Evolutionary conservation across 2,797 vertebrate species (phyloP).

Genomic region (Acridotheres tristis): DNA sequence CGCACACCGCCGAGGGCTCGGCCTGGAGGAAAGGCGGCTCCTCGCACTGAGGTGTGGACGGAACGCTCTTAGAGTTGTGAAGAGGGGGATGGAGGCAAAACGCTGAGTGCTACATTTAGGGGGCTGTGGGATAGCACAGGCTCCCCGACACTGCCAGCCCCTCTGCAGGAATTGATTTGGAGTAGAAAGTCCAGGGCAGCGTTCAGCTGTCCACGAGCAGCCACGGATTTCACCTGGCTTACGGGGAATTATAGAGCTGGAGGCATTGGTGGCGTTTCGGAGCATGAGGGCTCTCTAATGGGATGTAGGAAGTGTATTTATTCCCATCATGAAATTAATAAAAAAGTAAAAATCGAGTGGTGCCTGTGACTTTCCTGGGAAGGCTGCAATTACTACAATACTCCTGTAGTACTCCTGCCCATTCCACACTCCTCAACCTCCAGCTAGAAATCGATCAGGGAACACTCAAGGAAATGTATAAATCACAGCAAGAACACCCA

Average conservation of each 20-base stretch:
- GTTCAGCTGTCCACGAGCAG: not conserved
- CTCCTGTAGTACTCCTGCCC: not conserved
- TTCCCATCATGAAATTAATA: not conserved
- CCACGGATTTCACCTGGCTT: not conserved
- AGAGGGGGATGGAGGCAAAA: no score
- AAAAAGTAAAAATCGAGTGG: not conserved
- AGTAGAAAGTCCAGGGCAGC: no score
- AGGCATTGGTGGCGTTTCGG: fast-evolving
- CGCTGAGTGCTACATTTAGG: no score
- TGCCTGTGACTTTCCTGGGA: not conserved
- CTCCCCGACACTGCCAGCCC: no score
- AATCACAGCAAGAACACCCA: not conserved
- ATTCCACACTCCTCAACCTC: no score
- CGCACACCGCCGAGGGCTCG: not conserved
- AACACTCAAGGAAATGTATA: not conserved
- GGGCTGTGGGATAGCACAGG: no score
- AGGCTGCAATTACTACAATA: not conserved
- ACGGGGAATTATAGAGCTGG: not conserved
- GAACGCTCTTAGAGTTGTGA: not conserved
- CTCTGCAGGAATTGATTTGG: no score
- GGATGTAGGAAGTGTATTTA: not conserved
- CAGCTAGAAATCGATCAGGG: not conserved
- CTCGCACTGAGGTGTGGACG: not conserved
- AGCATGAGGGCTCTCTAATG: not conserved
- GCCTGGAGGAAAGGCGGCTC: not conserved